Base-by-base conservation (phyloP, 2,797 vertebrate species). In the Anguilla marmorata region DNA sequence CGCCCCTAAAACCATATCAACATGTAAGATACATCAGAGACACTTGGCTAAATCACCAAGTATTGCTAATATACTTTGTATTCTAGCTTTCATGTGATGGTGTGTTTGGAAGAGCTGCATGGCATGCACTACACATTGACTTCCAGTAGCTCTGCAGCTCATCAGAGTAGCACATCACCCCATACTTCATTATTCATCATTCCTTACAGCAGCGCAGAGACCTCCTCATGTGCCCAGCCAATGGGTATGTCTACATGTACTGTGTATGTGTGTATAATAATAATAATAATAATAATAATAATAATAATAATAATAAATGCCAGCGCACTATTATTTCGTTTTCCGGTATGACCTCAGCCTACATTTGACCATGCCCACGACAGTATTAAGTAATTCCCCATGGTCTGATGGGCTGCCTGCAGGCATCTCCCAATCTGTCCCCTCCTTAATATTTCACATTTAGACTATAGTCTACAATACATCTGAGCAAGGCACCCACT, bases 401-500 rank as follows among this genome's bases (percentile, higher is more conserved):
- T 83, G 69, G 87, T 63, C 66, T 58, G 90, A 88, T 91, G 92
- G 86, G 85, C 84, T 92, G 91, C 86, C 45, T 4, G 88, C 74
- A 48, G 30, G 88, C 79, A 89, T 89, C 80, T 91, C 88, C 87
- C 88, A 91, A 94, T 91, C 92, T 94, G 91, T 95, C 94, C 94
- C 93, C 93, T 91, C 92, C 92, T 88, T 92, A 92, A 92, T 90
- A 90, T 87, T 91, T 91, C 72, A 37, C 0, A 1, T 45, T 45
- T 45, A 93, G 92, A 92, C 24, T n/a, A 9, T 27, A n/a, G 92
- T 87, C 92, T 90, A 91, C 86, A 76, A 87, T 76, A 85, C 91
- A 91, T 90, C 91, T 91, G 84, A 90, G 89, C 92, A 74, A 90
- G 91, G 91, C 92, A 94, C 92, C 91, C 94, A 92, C 93, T 93